Evolutionary conservation across 1,140 invertebrate species (phyloP), one percentile per base, ranked within the genome.

Genomic region (Magallana angulata): DNA sequence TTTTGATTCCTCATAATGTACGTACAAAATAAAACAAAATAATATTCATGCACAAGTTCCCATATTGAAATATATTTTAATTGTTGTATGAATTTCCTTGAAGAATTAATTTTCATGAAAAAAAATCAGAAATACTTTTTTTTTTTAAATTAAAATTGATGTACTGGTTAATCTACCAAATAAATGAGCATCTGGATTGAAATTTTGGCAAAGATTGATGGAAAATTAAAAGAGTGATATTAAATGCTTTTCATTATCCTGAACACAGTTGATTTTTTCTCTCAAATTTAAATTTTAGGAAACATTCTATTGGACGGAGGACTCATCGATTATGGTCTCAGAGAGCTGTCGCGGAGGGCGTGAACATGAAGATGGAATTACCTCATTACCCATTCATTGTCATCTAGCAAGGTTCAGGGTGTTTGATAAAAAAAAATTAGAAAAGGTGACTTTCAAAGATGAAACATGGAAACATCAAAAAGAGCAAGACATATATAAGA

Each of bases 381-480:
- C 68, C 30, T 76, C 11, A 76, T 76, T 76, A 76, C 36, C 68
- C 36, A 76, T 76, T 76, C 68, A 76, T 76, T 76, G 68, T 76
- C 68, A 76, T 76, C 68, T 30, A 76, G 7, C 30, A 4, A 30
- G 68, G 24, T 76, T 76, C 68, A 76, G 30, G 3, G 24, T 76
- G 68, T 76, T 36, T 30, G 24, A 76, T 30, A 24, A 76, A 12
- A 11, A 76, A 12, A 48, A 48, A 48, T 48, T 0, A 48, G 30
- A 76, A 76, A 76, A 76, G 24, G 68, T 76, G 30, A 76, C 68
- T 76, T 30, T 76, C 68, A 76, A 76, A 76, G 68, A 76, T 12
- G 68, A 48, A 76, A 76, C 68, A 76, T 76, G 2, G 68, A 76
- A 76, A 76, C 68, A 76, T 76, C 68, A 76, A 76, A 71, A 76